Evolutionary conservation across 2,888 invertebrate genomes (phyloP).

Genomic region (Caenorhabditis sp.): DNA sequence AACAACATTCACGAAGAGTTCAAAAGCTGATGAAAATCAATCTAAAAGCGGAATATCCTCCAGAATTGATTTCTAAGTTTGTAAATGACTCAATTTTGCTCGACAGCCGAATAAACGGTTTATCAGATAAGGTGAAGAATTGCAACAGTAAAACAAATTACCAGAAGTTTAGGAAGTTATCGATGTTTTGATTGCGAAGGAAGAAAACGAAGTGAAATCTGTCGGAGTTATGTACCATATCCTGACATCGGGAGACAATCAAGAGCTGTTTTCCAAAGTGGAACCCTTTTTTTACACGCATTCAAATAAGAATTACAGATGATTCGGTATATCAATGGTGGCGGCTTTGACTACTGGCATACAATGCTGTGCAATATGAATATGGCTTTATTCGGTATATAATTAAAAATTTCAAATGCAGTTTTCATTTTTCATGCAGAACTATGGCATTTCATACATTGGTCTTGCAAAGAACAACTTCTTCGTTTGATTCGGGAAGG

Average conservation of each 20-base stretch:
- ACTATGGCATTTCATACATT: slow-evolving; percentile 60
- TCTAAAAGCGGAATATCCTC: slow-evolving; percentile 45
- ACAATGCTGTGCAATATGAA: slow-evolving; percentile 64
- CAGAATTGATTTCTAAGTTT: slow-evolving; percentile 38
- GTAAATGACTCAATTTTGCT: slow-evolving; percentile 46
- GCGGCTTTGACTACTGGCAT: slow-evolving; percentile 65
- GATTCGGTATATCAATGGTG: slow-evolving; percentile 43
- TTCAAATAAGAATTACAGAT: slow-evolving; percentile 50
- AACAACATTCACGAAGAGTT: slow-evolving; percentile 32
- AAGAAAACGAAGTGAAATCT: slow-evolving; percentile 36
- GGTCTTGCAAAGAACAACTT: slow-evolving; percentile 63
- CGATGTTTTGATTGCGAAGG: slow-evolving; percentile 58
- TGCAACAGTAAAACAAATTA: neutral
- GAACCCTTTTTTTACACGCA: too few relatives aligned
- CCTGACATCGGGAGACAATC: slow-evolving; percentile 42
- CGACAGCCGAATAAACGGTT: slow-evolving; percentile 37
- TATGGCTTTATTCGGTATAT: slow-evolving; percentile 60
- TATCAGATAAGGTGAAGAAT: slow-evolving; percentile 63
- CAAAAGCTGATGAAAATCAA: slow-evolving; percentile 58
- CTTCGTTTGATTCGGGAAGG: slow-evolving; percentile 70
- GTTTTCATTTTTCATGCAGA: slow-evolving; percentile 28
- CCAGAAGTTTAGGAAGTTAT: slow-evolving; percentile 55
- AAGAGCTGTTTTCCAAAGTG: slow-evolving; percentile 37
- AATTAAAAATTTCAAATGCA: neutral
- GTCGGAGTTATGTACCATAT: slow-evolving; percentile 51